Base-by-base conservation (phyloP, 1,140 invertebrate genomes). In the Armadillidium nasatum region DNA sequence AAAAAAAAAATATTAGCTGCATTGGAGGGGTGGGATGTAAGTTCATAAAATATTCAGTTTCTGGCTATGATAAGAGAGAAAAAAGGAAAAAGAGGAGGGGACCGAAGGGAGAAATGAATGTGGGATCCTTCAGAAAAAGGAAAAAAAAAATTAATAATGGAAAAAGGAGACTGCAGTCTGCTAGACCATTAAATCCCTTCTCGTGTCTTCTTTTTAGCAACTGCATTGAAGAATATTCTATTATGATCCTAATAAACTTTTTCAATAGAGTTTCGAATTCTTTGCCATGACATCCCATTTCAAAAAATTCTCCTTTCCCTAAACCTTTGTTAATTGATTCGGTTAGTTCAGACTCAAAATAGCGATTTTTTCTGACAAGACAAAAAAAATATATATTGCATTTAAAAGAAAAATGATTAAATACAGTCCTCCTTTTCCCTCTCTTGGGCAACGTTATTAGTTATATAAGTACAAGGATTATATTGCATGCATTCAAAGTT, bases 11-110 rank as follows among this genome's bases (percentile, higher is more conserved):
- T 13, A 50, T 74, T 9, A 44, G 43, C 73, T n/a, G 13, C 43
- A 66, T 66, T 66, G 22, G 43, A n/a, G 73, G 50, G 54, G 7
- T 43, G 23, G 43, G 73, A n/a, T 22, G 10, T 44, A 60, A 60
- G 50, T 60, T 60, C 50, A 60, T 60, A 60, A 43, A 44, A 74
- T 74, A 44, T 67, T 74, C n/a, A 74, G 66, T 66, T 45, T 21
- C 66, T 74, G 73, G 44, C 44, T 23, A 22, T 46, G n/a, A 54
- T 21, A 19, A 46, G 22, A n/a, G 44, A 54, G 72, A 73, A 66
- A 19, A 43, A 23, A 19, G 10, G 44, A 43, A 74, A 66, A 15
- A 74, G 60, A 19, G 54, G 73, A 22, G n/a, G 72, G 72, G 19
- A 73, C 7, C n/a, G 44, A 21, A 54, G 72, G 44, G 46, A 50